Percentiles rank a stretch among this genome's conserved stretches.
These are phyloP conservation scores for Himalopsyche kuldschensis DNA, from an alignment of 2,888 invertebrate genomes.

Conservation along the genomic window DNA sequence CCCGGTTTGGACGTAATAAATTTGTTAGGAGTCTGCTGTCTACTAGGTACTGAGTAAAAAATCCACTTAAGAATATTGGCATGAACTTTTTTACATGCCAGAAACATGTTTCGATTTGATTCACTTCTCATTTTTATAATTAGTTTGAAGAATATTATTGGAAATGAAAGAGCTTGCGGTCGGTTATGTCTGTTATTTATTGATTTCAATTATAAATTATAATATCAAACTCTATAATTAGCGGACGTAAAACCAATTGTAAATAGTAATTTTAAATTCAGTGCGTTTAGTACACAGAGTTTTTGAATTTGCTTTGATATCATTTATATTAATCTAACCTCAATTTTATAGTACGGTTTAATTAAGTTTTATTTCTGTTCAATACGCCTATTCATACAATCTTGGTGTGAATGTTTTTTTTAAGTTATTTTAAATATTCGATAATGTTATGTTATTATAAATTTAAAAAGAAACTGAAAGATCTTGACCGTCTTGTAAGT, in stretches of 20 bases:
- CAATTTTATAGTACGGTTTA: too few relatives aligned
- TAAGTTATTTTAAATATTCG: too few relatives aligned
- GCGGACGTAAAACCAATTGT: neutral
- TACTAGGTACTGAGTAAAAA: neutral
- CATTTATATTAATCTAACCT: too few relatives aligned
- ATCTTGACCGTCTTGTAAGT: too few relatives aligned
- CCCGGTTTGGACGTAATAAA: neutral
- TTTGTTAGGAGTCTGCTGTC: neutral
- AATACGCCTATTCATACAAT: too few relatives aligned
- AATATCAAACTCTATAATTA: neutral
- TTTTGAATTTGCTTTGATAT: too few relatives aligned
- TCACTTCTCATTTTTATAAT: neutral
- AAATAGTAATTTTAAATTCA: neutral
- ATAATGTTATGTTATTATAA: too few relatives aligned
- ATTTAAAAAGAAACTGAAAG: too few relatives aligned
- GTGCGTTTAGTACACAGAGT: too few relatives aligned
- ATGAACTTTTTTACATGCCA: neutral
- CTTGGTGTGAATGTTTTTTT: too few relatives aligned
- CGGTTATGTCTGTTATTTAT: neutral
- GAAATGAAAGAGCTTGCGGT: neutral
- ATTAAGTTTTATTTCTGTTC: too few relatives aligned
- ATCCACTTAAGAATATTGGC: neutral
- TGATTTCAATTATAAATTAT: neutral
- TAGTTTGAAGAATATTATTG: neutral
- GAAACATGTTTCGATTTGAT: neutral